Base-by-base conservation (phyloP, 2,797 vertebrate genomes). In the Notolabrus celidotus region DNA sequence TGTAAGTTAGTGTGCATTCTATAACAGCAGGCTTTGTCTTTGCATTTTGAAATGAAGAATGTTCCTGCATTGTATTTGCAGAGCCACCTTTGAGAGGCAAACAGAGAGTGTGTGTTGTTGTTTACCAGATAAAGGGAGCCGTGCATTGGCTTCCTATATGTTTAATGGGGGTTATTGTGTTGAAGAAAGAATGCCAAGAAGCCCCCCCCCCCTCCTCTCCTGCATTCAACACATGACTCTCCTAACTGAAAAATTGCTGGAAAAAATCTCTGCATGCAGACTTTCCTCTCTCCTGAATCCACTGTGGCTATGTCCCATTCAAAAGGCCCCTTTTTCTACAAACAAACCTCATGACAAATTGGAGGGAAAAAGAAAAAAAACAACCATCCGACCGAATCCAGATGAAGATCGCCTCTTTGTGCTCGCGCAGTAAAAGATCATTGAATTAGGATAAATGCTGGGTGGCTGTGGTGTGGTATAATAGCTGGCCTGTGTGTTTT, bases 181-280 rank as follows among this genome's bases (percentile, higher is more conserved):
- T 65, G 69, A 51, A 65, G 61, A 47, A 86, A 74, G 86, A 86
- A 85, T 88, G 83, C 84, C 47, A 81, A 73, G 77, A 69, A 67
- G 17, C 61, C 34, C 43, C 43, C n/a, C 47, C 41, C n/a, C 34
- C 19, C 39, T 3, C 19, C 39, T 3, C 15, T 25, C 53, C 33
- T 23, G 19, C 67, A 63, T 72, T 84, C 65, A 66, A 67, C 89
- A 80, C 88, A 92, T 90, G 88, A 93, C 79, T 83, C 55, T 60
- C 10, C 69, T 93, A 88, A 93, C 83, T 87, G 70, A 78, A 86
- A 87, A 86, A 92, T 92, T 92, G 86, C 74, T 86, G 80, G 74
- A 75, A 74, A 83, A 86, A 89, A 86, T 77, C 36, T 42, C 86
- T 69, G 65, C 74, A 65, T 89, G 79, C 86, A 84, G 71, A 85